A percentile compares a stretch with the other conserved stretches of the same genome.
phyloP scores from a whole-genome alignment of 2,888 invertebrate genomes.

The Nymphalis urticae region DNA sequence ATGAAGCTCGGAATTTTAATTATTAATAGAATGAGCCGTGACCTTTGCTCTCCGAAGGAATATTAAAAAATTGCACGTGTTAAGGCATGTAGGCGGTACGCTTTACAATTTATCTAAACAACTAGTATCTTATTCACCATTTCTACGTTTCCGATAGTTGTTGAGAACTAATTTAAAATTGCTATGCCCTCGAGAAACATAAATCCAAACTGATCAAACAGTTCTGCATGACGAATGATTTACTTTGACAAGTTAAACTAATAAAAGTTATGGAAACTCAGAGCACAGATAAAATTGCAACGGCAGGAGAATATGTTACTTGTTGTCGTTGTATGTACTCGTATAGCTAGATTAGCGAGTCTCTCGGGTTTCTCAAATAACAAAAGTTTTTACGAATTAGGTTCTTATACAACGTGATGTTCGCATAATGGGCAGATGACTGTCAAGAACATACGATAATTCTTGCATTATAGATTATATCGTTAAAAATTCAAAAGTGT shows the following conservation, averaged over 20 bases:
- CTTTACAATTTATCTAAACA: background rate
- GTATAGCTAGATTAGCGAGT: background rate
- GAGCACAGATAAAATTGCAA: background rate
- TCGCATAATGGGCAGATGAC: no score
- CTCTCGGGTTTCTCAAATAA: no score
- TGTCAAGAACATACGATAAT: no score
- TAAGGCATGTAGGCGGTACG: background rate
- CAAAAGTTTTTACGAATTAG: no score
- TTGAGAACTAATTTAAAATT: conserved; percentile 10
- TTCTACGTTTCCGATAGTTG: conserved; percentile 1
- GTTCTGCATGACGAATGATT: conserved; percentile 5
- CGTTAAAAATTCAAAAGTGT: no score
- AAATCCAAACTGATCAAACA: conserved; percentile 4
- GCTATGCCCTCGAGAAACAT: background rate
- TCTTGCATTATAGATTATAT: no score
- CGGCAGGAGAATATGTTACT: background rate
- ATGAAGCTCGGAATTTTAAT: background rate
- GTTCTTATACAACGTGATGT: no score
- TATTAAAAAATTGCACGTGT: conserved; percentile 3
- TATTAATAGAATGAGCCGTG: background rate
- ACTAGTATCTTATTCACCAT: background rate
- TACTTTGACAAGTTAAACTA: conserved; percentile 1
- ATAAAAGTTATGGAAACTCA: background rate
- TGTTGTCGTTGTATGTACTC: background rate
- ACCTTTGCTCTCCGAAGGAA: conserved; percentile 6